These are phyloP conservation scores for Heliconius melpomene DNA, from an alignment of 1,140 invertebrate genomes.

Conservation along the genomic window DNA sequence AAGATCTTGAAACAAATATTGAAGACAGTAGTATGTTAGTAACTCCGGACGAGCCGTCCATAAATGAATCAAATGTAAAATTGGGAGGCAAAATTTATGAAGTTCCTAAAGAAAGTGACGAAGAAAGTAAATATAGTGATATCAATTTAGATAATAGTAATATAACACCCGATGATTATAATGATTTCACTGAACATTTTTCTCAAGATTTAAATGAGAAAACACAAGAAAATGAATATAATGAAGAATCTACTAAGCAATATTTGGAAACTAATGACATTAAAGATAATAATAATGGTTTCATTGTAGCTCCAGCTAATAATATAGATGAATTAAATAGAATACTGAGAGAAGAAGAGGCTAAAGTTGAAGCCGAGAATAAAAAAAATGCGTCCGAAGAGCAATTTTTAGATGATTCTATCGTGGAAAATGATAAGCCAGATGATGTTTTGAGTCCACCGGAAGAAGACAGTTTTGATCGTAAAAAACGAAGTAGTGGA, in stretches of 20 bases:
- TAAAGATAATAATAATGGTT: conserved; percentile 37
- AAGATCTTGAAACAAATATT: conserved; percentile 46
- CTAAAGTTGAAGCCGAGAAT: conserved; percentile 41
- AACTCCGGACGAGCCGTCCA: conserved; percentile 39
- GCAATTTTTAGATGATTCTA: conserved; percentile 1
- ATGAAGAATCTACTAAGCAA: conserved; percentile 6
- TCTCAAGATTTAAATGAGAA: conserved; percentile 19
- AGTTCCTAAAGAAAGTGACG: conserved; percentile 15
- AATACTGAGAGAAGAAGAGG: conserved; percentile 46
- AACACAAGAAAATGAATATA: conserved; percentile 3
- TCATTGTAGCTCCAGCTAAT: conserved; percentile 49
- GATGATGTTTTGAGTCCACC: conserved; percentile 17
- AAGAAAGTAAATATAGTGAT: conserved; percentile 28
- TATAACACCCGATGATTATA: conserved; percentile 25
- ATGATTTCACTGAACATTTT: conserved; percentile 25
- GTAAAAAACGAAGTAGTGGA: conserved; percentile 52
- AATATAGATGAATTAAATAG: conserved; percentile 44
- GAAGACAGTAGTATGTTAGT: conserved; percentile 46
- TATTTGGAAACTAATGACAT: conserved; percentile 20
- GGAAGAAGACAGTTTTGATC: conserved; percentile 34
- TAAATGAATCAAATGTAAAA: conserved; percentile 32
- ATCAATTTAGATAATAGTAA: conserved; percentile 27
- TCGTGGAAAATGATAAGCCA: neutral
- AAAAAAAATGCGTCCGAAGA: conserved; percentile 17
- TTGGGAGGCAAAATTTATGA: conserved; percentile 15